phyloP scores from a whole-genome alignment of 2,888 invertebrate species.

The Agonum fuliginosum region DNA sequence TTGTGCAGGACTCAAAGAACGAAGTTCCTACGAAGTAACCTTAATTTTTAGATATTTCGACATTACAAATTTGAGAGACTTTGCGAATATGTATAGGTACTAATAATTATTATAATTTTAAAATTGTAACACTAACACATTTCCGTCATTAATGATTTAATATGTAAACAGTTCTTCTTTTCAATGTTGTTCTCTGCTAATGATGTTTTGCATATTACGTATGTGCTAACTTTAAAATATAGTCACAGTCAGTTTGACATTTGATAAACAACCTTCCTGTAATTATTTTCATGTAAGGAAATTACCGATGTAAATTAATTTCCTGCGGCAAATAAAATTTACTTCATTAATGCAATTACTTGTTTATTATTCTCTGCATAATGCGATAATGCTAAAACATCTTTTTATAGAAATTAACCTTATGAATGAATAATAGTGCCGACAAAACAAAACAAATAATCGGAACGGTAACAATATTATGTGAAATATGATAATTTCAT shows the following conservation, averaged over 20 bases:
- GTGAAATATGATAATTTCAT: neutral
- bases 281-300: slow-evolving; percentile 30
- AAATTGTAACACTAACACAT: too few relatives aligned
- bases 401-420: neutral
- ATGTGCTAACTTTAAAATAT: slow-evolving; percentile 9
- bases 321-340: slow-evolving; percentile 36
- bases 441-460: slow-evolving; percentile 11
- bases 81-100: too few relatives aligned
- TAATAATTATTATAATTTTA: too few relatives aligned
- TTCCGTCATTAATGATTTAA: too few relatives aligned
- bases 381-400: slow-evolving; percentile 20
- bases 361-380: slow-evolving; percentile 32
- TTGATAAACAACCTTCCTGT: slow-evolving; percentile 38
- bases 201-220: neutral
- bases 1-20: too few relatives aligned
- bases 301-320: slow-evolving; percentile 38
- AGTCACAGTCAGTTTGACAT: slow-evolving; percentile 12
- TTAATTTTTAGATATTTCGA: too few relatives aligned
- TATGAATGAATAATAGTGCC: neutral
- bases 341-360: slow-evolving; percentile 38
- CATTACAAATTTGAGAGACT: too few relatives aligned
- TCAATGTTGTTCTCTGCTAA: neutral
- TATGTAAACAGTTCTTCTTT: too few relatives aligned
- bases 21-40: too few relatives aligned
- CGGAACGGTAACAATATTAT: neutral